Conservation (phyloP, 2,888 invertebrate species). For the Podabrus alpinus region DNA sequence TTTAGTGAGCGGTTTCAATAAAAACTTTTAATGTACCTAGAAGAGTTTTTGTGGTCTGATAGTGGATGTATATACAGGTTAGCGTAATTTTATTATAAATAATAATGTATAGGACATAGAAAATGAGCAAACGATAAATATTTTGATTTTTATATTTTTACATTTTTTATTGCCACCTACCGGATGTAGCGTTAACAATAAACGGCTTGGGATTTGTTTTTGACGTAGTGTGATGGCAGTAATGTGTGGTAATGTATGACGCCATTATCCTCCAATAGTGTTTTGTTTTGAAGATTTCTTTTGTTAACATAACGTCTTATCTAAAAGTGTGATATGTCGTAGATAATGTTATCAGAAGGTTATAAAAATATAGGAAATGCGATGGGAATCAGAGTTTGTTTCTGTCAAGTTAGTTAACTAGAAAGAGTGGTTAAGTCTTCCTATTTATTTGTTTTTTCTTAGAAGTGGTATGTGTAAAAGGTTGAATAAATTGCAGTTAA, state of each 20-base stretch:
- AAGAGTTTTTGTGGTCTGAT: neutral
- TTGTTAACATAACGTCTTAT: neutral
- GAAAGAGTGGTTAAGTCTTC: slow-evolving; percentile 28
- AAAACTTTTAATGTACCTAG: neutral
- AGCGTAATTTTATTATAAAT: neutral
- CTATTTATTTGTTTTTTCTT: slow-evolving; percentile 16
- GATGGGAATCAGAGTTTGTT: neutral
- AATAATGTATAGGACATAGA: neutral
- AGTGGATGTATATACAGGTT: neutral
- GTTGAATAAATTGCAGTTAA: slow-evolving; percentile 2
- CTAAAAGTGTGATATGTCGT: neutral
- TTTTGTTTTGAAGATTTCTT: slow-evolving; percentile 33
- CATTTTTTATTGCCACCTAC: neutral
- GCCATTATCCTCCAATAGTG: slow-evolving; percentile 46
- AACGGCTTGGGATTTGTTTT: slow-evolving; percentile 9
- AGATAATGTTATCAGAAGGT: neutral
- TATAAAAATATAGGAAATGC: neutral
- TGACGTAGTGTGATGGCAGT: slow-evolving; percentile 36
- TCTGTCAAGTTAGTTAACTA: neutral
- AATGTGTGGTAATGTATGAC: slow-evolving; percentile 39
- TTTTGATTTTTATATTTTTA: neutral
- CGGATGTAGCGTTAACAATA: neutral
- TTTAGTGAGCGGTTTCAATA: neutral
- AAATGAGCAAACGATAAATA: neutral
- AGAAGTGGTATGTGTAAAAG: slow-evolving; percentile 4